Evolutionary conservation across 2,797 vertebrate species (phyloP), one percentile per base, ranked within the genome.

Genomic region (Notamacropus eugenii): DNA sequence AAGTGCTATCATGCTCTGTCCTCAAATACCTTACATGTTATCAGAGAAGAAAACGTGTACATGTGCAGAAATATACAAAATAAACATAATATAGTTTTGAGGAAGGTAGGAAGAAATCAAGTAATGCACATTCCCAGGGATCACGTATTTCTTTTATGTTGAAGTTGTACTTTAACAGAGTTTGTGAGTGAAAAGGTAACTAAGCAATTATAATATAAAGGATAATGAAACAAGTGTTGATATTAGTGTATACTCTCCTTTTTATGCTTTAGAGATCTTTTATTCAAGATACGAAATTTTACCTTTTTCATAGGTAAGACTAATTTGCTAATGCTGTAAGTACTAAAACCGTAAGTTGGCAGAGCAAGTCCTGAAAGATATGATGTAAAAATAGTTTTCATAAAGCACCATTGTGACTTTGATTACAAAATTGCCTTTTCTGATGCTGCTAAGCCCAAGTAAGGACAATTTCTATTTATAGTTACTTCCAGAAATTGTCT

Each of bases 251-350:
- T 98, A 96, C 97, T 93, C 94, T 97, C 92, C 94, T 97, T 93
- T 94, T 97, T 98, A 98, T 94, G 92, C 95, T 97, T 98, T 97
- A 97, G 92, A 96, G 96, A 96, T 92, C 98, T 98, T 95, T 98
- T 98, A 98, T 97, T 98, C 97, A 98, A 91, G 96, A 95, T 98
- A 98, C 97, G 96, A 99, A 97, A 96, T 98, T 98, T 98, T 99
- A 98, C 98, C 98, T 99, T 99, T 97, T 98, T 97, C 98, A 97
- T 98, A 98, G 98, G 98, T 98, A 98, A 98, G 98, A 96, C 95
- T 91, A 97, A 97, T 98, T 97, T 96, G 97, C 34, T 98, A 98
- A 98, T 99, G 98, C 98, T 98, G 97, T 96, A 96, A 95, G 98
- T 97, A 96, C 96, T 97, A 97, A 97, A 97, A 94, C 96, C 98